Base-by-base conservation (phyloP, 2,113 vertebrate genomes). In the Hippotragus niger region DNA sequence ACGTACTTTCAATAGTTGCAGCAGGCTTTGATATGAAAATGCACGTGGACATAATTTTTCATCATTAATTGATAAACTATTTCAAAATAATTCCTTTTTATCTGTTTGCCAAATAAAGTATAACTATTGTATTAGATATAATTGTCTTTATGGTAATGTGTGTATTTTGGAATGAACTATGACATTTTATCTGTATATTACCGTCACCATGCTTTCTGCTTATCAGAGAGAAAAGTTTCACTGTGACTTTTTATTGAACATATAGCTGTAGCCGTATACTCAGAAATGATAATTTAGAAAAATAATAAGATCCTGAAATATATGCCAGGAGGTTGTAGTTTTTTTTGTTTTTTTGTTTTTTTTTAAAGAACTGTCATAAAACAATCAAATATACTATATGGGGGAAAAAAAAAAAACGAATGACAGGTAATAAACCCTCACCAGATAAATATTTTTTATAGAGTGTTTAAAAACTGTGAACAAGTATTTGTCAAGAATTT, bases 231-330 rank as follows among this genome's bases (percentile, higher is more conserved):
- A 67, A 87, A 86, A 71, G 14, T 92, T 86, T 95, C 36, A 81
- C 55, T 94, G 21, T 93, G 53, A 86, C n/a, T 90, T 96, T 95
- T 83, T 17, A 78, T 82, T 94, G 58, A 92, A 80, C 2, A 64
- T 67, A 52, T 43, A 55, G 90, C 36, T 87, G 1, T 50, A 74
- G 62, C 53, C 47, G 27, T 91, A 50, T 45, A 36, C 36, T 88
- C 80, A 83, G 36, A 93, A 88, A n/a, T 89, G 29, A 87, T 88
- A 21, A 95, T 91, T 96, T 93, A 87, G 71, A 91, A 93, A 80
- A 60, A 47, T 76, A 64, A 40, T 53, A n/a, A 76, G 52, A n/a
- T 91, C 21, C 78, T 92, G 67, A 92, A 89, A 84, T 67, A 87
- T 31, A 82, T 45, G 15, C 33, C 47, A 91, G 21, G 21, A 78